Conservation (phyloP, 1,140 invertebrate genomes). For the Cyrtorhinus lividipennis region DNA sequence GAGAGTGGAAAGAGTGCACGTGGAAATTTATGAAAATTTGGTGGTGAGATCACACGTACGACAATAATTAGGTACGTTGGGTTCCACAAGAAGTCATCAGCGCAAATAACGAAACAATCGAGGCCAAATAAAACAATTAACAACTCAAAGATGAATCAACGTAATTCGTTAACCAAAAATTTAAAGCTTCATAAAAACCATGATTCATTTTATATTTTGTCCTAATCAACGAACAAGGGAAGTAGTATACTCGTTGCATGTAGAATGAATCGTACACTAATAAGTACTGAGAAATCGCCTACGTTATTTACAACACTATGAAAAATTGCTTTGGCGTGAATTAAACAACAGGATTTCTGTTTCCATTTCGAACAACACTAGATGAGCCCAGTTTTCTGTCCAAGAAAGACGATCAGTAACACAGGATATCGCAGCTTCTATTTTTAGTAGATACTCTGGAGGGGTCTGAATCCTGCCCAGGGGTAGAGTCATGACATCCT, state of each 20-base stretch:
- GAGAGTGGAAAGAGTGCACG: no score
- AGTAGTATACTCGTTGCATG: neutral
- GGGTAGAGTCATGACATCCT: conserved; percentile 36
- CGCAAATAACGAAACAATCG: no score
- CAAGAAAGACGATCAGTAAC: conserved; percentile 6
- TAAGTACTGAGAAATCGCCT: conserved; percentile 1
- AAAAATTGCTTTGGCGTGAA: conserved; percentile 6
- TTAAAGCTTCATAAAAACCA: neutral
- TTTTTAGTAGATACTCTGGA: conserved; percentile 29
- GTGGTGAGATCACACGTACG: no score
- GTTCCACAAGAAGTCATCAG: no score
- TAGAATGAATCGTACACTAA: neutral
- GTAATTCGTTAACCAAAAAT: neutral
- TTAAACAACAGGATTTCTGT: neutral
- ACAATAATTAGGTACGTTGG: no score
- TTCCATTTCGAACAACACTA: neutral
- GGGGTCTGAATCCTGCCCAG: conserved; percentile 31
- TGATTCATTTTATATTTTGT: neutral
- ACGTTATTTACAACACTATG: conserved; percentile 1
- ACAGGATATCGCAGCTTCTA: neutral
- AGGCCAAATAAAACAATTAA: neutral
- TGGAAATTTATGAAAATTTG: no score
- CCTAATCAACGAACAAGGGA: neutral
- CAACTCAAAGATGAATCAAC: no score
- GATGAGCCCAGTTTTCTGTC: conserved; percentile 5